Evolutionary conservation across 2,797 vertebrate genomes (phyloP).

Genomic region (Harpagifer antarcticus): DNA sequence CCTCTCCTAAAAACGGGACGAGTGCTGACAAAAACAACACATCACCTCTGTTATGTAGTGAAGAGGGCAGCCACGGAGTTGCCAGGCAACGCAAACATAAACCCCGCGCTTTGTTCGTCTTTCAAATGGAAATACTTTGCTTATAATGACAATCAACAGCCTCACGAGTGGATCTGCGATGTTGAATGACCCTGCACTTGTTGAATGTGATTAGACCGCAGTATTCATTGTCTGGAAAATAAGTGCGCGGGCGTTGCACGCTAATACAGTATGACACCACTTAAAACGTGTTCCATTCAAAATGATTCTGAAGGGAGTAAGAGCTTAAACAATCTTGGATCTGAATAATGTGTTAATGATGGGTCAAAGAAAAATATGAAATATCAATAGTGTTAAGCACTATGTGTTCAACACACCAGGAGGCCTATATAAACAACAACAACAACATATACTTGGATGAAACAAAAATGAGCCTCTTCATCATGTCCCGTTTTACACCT

Average conservation of each 20-base stretch:
- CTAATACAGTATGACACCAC: neutral
- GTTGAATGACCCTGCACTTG: conserved; percentile 59
- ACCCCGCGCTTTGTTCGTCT: conserved; percentile 68
- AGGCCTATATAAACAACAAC: neutral
- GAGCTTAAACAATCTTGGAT: neutral
- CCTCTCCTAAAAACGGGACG: conserved; percentile 26
- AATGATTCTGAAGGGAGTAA: neutral
- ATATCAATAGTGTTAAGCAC: no score
- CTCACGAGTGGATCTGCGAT: conserved; percentile 37
- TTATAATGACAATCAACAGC: conserved; percentile 70
- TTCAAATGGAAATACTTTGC: conserved; percentile 74
- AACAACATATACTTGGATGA: neutral
- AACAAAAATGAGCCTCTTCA: conserved; percentile 44
- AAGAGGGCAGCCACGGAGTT: conserved; percentile 56
- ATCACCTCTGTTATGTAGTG: conserved; percentile 62
- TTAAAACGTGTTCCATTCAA: conserved; percentile 2
- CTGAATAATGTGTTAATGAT: conserved; percentile 7
- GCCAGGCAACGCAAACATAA: conserved; percentile 74
- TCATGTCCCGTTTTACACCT: conserved; percentile 79
- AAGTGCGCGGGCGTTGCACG: conserved; percentile 10
- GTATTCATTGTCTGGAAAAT: conserved; percentile 35
- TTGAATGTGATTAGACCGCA: conserved; percentile 58
- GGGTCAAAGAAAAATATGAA: neutral
- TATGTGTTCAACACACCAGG: neutral
- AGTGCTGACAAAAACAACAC: conserved; percentile 38